Conservation (phyloP, 2,113 vertebrate species). For the Corythornis vintsioides region DNA sequence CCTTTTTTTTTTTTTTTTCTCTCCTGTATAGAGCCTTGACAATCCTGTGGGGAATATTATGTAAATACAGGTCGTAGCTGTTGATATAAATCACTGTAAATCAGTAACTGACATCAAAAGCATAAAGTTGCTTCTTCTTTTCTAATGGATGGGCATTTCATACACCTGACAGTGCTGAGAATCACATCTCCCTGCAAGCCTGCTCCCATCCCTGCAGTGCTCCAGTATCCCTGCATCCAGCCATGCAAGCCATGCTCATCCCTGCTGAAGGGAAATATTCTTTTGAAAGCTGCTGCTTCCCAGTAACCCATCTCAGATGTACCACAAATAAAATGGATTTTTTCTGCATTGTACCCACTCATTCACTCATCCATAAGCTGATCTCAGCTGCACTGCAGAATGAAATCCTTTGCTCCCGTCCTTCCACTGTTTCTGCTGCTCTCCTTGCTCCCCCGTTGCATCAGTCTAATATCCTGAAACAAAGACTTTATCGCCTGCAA, state of each 20-base stretch:
- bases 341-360: not conserved
- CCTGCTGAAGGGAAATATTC: not conserved
- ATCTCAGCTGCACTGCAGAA: not conserved
- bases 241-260: not conserved
- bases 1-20: not conserved
- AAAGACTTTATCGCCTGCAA: not conserved
- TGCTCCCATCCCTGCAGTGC: not conserved
- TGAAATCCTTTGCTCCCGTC: not conserved
- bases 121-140: slow-evolving; percentile 14
- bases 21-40: not conserved
- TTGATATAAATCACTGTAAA: slow-evolving; percentile 49
- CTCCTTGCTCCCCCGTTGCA: not conserved
- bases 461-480: not conserved
- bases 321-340: not conserved
- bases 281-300: not conserved
- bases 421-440: not conserved
- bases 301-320: not conserved
- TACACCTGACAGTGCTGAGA: not conserved
- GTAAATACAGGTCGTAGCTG: slow-evolving; percentile 36
- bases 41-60: slow-evolving; percentile 35
- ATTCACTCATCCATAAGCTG: not conserved
- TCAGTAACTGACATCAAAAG: slow-evolving; percentile 52
- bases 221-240: not conserved
- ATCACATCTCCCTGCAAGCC: not conserved
- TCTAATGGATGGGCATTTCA: slow-evolving; percentile 12